phyloP scores from a whole-genome alignment of 2,797 vertebrate genomes.

The Pygocentrus nattereri region DNA sequence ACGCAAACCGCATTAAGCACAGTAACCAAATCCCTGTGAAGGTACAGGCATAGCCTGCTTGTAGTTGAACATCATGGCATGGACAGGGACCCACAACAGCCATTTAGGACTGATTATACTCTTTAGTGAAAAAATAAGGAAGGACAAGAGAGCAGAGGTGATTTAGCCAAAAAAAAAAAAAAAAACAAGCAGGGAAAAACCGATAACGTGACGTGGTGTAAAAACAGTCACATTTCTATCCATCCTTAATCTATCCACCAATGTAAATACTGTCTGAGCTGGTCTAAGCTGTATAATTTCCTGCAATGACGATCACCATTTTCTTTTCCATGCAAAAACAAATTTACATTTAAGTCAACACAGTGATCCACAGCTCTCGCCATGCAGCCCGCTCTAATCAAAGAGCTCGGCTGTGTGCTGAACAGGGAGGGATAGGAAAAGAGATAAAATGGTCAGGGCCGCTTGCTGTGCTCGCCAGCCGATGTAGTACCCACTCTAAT shows the following conservation, averaged over 20 bases:
- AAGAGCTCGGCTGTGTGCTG: slow-evolving; percentile 46
- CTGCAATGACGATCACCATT: neutral
- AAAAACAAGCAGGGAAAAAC: neutral
- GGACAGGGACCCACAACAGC: slow-evolving; percentile 41
- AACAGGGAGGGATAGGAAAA: slow-evolving; percentile 61
- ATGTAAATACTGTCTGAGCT: neutral
- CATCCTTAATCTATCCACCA: neutral
- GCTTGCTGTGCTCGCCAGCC: slow-evolving; percentile 77
- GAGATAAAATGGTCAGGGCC: slow-evolving; percentile 76
- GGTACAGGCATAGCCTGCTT: slow-evolving; percentile 34
- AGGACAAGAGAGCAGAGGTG: slow-evolving; percentile 3
- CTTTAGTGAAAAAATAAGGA: slow-evolving; percentile 19
- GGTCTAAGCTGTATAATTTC: neutral
- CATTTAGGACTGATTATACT: slow-evolving; percentile 38
- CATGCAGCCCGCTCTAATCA: slow-evolving; percentile 40
- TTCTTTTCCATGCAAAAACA: slow-evolving; percentile 8
- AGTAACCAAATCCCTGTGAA: slow-evolving; percentile 49
- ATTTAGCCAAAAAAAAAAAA: neutral
- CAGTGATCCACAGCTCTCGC: slow-evolving; percentile 2
- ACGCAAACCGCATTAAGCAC: slow-evolving; percentile 45
- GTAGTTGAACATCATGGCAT: slow-evolving; percentile 13
- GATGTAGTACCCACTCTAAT: slow-evolving; percentile 88
- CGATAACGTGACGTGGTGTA: neutral
- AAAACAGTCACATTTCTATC: neutral
- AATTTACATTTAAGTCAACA: slow-evolving; percentile 3